Base-by-base conservation (phyloP, 53 echinoderm and acorn worm genomes). In the Crossaster papposus region DNA sequence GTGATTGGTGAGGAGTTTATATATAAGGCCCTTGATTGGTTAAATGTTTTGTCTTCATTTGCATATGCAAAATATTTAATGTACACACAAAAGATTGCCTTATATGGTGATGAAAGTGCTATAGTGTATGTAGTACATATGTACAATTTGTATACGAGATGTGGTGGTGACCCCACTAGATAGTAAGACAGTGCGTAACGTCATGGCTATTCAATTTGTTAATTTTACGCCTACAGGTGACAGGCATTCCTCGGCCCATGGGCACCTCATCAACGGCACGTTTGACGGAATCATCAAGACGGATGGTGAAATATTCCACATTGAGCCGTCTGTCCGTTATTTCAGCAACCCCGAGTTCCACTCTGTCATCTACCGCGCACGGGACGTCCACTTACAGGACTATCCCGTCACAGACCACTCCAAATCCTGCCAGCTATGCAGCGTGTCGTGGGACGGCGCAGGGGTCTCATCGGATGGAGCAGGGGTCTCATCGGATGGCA, bases 321-420 rank as follows among this genome's bases (percentile, higher is more conserved):
- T 93, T 34, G 93, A 93, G 79, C 93, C 85, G 32, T 35, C 79
- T 23, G 52, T n/a, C 72, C 51, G 79, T 23, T 91, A 68, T 73
- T 52, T 88, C 72, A 73, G 68, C 18, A 23, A 30, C 23, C 52
- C 71, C 14, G 54, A n/a, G 20, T 92, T 86, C 53, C 89, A 79
- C 54, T 89, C 89, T 20, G 86, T 93, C 35, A 93, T 93, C 63
- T 93, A 93, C 81, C 90, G 79, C 55, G 83, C 68, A 22, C 33
- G 32, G 34, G 85, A 93, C 52, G 31, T 93, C 36, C 70, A 78
- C 8, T 64, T 82, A n/a, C 37, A 72, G 28, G 30, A 68, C 9
- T 51, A 14, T 11, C 23, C 79, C 15, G 24, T 30, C 58, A 22
- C n/a, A 3, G 30, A 32, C 55, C 9, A 29, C 50, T 78, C 83